Percentiles rank a stretch among this genome's conserved stretches.
Evolutionary conservation across 2,888 invertebrate genomes (phyloP).

Genomic region (Campoplex capitator): DNA sequence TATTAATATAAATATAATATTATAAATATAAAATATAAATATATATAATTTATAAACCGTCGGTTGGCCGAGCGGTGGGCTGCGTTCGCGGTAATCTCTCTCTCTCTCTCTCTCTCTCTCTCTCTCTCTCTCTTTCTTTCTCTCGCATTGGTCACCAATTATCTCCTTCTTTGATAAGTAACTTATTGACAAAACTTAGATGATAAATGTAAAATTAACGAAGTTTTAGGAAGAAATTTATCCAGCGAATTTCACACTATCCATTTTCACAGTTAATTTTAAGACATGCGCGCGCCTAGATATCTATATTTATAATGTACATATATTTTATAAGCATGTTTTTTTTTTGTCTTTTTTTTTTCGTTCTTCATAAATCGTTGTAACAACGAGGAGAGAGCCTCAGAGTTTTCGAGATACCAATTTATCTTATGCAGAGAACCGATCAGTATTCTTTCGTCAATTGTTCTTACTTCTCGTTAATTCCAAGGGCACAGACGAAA

Average conservation of each 20-base stretch:
- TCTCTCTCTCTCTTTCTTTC: too few species aligned
- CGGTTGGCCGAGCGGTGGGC: conserved; percentile 77
- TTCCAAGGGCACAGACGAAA: conserved; percentile 6
- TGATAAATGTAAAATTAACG: conserved; percentile 37
- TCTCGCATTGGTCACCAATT: conserved; percentile 66
- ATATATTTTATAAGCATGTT: conserved; percentile 63
- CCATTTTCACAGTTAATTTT: conserved; percentile 30
- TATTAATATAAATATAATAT: conserved; percentile 16
- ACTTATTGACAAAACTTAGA: conserved; percentile 73
- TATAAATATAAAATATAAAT: conserved; percentile 31
- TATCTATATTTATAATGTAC: conserved; percentile 70
- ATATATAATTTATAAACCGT: conserved; percentile 66
- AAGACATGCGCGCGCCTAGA: conserved; percentile 58
- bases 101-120: too few species aligned
- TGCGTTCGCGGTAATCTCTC: conserved; percentile 79
- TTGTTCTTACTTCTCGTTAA: conserved; percentile 43
- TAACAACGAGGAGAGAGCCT: conserved; percentile 41
- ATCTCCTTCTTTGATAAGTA: conserved; percentile 67
- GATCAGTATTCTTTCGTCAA: conserved; percentile 68
- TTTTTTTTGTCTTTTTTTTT: conserved; percentile 30
- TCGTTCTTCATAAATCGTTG: too few species aligned
- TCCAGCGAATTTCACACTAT: conserved; percentile 14
- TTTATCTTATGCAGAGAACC: conserved; percentile 63
- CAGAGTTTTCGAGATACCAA: conserved; percentile 53
- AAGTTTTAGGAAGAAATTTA: not conserved